Base-by-base conservation (phyloP, 1,140 invertebrate genomes). In the Cyclargus thomasi region DNA sequence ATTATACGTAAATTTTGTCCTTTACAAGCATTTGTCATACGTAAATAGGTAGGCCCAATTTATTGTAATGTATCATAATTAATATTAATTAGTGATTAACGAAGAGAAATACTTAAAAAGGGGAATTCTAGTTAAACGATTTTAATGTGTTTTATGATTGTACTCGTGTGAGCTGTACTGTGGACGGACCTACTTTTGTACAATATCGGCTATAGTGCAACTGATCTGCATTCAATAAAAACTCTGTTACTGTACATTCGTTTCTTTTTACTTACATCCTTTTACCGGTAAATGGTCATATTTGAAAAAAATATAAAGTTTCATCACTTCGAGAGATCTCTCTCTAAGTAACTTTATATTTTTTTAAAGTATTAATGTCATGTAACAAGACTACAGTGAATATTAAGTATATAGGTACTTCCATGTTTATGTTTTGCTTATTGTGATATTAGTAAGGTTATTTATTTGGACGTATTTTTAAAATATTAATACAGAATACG, bases 21-120 rank as follows among this genome's bases (percentile, higher is more conserved):
- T 75, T 79, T 81, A 82, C 69, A 76, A 87, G 76, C 78, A 85
- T 82, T 83, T 83, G 81, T 83, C 82, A 88, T 86, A 86, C 85
- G 85, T 88, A 87, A 87, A 81, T 86, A 90, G 85, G 75, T 90
- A 90, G 85, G 84, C 84, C 77, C 83, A 90, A 88, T 86, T 87
- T 85, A 87, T 82, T 85, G 75, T 89, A 90, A 85, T 88, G 81
- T 88, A 90, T 76, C 74, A 82, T 87, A 86, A 86, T 83, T 83
- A 83, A 80, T 80, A 80, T 81, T 80, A 83, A 83, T 83, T 88
- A 86, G 79, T 77, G 74, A 77, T 84, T 35, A 80, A 81, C 70
- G 79, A 83, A 87, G 74, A 81, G 78, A 83, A 85, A 85, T 84
- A 90, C 83, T 87, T 88, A 88, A 86, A 81, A 83, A 80, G 82